These are phyloP conservation scores for Limonius californicus DNA, from an alignment of 1,140 invertebrate species.

Conservation along the genomic window DNA sequence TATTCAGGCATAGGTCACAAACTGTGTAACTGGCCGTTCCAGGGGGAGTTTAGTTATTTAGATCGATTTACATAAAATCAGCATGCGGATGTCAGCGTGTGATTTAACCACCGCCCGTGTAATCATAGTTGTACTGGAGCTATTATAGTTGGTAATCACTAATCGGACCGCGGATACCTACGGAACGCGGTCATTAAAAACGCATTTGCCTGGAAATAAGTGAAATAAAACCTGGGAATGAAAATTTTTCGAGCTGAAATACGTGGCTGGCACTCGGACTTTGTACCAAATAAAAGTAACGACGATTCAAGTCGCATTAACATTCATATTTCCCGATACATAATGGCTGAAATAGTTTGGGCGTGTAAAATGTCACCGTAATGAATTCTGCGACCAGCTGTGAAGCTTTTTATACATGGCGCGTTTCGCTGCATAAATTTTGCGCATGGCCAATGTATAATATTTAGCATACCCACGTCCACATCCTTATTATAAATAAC, in stretches of 20 bases:
- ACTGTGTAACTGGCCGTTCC: neutral
- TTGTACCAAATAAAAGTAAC: neutral
- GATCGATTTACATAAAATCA: constrained; percentile 12
- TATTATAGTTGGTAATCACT: constrained; percentile 2
- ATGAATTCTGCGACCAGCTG: constrained; percentile 38
- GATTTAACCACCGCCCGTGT: neutral
- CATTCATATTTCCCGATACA: constrained; percentile 29
- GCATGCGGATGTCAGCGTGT: constrained; percentile 1
- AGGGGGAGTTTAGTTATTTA: neutral
- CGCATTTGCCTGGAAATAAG: neutral
- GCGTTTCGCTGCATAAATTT: constrained; percentile 11
- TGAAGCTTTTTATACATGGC: constrained; percentile 6
- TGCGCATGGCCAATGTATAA: constrained; percentile 3
- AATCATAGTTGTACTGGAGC: neutral
- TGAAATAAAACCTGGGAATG: neutral
- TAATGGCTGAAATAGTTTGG: constrained; percentile 33
- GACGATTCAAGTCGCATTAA: constrained; percentile 23
- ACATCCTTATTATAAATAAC: constrained; percentile 9
- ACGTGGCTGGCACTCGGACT: too few relatives aligned
- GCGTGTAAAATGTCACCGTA: constrained; percentile 37
- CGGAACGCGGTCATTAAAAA: neutral
- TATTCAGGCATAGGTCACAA: constrained; percentile 5
- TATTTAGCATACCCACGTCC: neutral
- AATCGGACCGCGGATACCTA: neutral
- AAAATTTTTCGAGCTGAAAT: too few relatives aligned